Conservation (phyloP, 2,113 vertebrate species). For the Papio anubis region DNA sequence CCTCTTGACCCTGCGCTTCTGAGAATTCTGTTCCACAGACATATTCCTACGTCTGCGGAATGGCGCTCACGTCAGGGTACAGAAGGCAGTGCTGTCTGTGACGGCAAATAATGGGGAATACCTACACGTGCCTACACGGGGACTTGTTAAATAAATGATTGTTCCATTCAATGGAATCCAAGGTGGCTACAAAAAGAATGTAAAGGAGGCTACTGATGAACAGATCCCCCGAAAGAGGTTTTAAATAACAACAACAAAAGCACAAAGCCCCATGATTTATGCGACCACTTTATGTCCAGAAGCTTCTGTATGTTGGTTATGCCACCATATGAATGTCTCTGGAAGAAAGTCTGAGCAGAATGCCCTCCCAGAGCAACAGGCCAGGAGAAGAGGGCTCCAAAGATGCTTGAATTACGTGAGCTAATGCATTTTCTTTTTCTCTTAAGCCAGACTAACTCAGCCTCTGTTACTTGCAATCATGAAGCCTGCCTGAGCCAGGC, state of each 20-base stretch:
- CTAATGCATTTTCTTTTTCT: not conserved
- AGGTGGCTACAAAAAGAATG: not conserved
- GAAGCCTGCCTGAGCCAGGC: not conserved
- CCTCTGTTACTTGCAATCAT: not conserved
- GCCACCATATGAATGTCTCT: not conserved
- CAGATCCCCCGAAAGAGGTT: not conserved
- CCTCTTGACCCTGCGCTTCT: too few species aligned
- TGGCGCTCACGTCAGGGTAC: fast-evolving
- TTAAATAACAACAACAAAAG: not conserved
- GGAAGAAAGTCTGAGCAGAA: not conserved
- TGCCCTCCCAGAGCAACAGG: not conserved
- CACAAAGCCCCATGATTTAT: too few species aligned
- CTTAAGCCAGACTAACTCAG: not conserved
- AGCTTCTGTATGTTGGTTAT: not conserved
- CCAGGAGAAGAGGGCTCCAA: not conserved
- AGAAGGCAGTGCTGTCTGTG: not conserved
- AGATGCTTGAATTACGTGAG: too few species aligned
- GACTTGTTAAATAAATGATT: not conserved
- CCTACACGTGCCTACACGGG: not conserved
- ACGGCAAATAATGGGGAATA: not conserved
- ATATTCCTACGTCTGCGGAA: fast-evolving
- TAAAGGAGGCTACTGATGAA: not conserved
- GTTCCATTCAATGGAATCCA: not conserved
- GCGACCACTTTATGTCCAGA: too few species aligned
- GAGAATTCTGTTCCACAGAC: not conserved